Percentiles rank a stretch among this genome's conserved stretches.
Evolutionary conservation across 2,797 vertebrate species (phyloP).

Genomic region (Liasis olivaceus): DNA sequence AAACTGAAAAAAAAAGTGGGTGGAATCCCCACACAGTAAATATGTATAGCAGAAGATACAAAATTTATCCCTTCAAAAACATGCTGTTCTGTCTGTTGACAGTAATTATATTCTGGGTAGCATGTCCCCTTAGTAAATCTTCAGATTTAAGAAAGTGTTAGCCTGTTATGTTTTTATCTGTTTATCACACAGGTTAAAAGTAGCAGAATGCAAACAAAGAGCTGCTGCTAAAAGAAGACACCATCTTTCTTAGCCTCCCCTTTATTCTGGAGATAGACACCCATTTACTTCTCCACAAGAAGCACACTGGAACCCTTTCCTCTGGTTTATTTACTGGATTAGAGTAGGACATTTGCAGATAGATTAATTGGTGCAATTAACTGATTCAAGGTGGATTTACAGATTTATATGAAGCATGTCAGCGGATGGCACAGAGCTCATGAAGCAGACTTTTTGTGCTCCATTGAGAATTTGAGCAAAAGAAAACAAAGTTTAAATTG

Average conservation of each 20-base stretch:
- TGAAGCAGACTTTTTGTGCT: not conserved
- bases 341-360: not conserved
- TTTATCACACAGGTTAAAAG: slow-evolving; percentile 7
- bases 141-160: not conserved
- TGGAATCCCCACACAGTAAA: not conserved
- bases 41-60: not conserved
- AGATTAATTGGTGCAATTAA: not conserved
- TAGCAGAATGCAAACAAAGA: not conserved
- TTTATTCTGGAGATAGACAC: not conserved
- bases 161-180: not conserved
- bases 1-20: not conserved
- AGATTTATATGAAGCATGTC: not conserved
- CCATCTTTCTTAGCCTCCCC: not conserved
- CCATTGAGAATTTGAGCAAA: not conserved
- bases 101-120: slow-evolving; percentile 1
- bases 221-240: not conserved
- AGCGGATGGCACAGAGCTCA: not conserved
- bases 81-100: not conserved
- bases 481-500: not conserved
- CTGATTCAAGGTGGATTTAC: not conserved
- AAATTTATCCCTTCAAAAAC: not conserved
- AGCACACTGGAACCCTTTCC: not conserved
- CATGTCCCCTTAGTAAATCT: not conserved
- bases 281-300: not conserved
- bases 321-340: not conserved